Evolutionary conservation across 2,797 vertebrate species (phyloP), one percentile per base, ranked within the genome.

Genomic region (Heterohyrax brucei): DNA sequence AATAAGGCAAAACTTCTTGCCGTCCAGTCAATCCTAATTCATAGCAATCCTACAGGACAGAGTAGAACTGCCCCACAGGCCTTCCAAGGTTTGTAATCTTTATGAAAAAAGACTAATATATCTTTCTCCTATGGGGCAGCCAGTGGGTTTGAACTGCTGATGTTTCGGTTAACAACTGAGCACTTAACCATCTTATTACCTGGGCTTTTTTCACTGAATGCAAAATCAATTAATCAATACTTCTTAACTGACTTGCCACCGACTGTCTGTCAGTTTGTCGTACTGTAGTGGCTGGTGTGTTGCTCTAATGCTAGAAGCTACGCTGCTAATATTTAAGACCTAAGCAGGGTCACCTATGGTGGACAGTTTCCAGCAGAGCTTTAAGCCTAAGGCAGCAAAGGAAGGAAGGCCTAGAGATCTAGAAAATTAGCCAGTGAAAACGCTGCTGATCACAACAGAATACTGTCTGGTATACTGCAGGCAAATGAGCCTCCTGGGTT

Each of bases 171-270:
- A 18, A 10, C 30, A n/a, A 30, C 66, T 5, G 14, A 70, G 30
- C 16, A 19, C 30, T n/a, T 16, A 33, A 39, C 68, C 68, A 39
- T n/a, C 39, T 19, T 21, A 3, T 18, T n/a, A 39, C n/a, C n/a
- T 3, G 16, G 6, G 16, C 14, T 8, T 72, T 21, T 21, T 39
- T n/a, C 18, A 4, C 21, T 22, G 53, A 84, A n/a, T 33, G 46
- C 76, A 83, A 88, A 93, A 56, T 68, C 72, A 46, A 76, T 95
- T 75, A 4, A 24, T 39, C n/a, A 70, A 53, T 53, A 62, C 73
- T 94, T 82, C 87, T 30, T n/a, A 81, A 62, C 79, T 28, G 68
- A 75, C 59, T 64, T n/a, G n/a, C 68, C 68, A 39, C 68, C 68
- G 21, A 16, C n/a, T 7, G 16, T 72, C 68, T 64, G 62, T 64